Conservation (phyloP, 2,113 vertebrate species). For the Chunga burmeisteri region DNA sequence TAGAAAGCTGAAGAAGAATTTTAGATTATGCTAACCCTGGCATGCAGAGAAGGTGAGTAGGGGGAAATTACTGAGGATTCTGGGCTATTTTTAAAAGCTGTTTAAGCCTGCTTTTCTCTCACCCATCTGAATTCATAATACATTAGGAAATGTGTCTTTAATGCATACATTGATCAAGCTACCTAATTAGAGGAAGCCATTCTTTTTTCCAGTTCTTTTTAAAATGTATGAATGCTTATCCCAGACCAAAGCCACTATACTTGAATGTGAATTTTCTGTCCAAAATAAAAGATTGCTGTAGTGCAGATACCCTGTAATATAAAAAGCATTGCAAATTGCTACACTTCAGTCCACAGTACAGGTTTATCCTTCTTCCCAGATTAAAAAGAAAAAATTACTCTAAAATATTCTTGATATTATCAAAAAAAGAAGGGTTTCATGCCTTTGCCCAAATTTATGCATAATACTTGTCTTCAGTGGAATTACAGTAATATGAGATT, state of each 20-base stretch:
- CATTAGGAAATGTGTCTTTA: conserved; percentile 50
- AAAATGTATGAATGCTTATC: neutral
- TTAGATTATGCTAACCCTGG: neutral
- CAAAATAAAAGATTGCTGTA: neutral
- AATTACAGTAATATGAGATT: neutral
- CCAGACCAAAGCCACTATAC: neutral
- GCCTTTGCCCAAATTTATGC: neutral
- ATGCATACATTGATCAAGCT: conserved; percentile 41
- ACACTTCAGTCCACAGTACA: neutral
- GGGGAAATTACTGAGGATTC: conserved; percentile 4
- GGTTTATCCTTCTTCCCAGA: neutral
- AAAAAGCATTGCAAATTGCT: neutral
- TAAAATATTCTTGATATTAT: neutral
- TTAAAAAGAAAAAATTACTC: neutral
- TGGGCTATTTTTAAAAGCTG: conserved; percentile 30
- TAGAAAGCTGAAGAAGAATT: neutral
- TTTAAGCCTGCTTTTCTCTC: conserved; percentile 45
- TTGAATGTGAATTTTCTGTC: neutral
- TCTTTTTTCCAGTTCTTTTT: conserved; percentile 4
- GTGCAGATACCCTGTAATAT: neutral
- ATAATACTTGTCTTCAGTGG: neutral
- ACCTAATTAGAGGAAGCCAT: conserved; percentile 11
- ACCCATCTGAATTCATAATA: conserved; percentile 27
- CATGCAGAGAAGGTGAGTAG: neutral
- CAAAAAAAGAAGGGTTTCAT: neutral